Conservation (phyloP, 2,888 invertebrate species). For the Cantharis flavilabris region DNA sequence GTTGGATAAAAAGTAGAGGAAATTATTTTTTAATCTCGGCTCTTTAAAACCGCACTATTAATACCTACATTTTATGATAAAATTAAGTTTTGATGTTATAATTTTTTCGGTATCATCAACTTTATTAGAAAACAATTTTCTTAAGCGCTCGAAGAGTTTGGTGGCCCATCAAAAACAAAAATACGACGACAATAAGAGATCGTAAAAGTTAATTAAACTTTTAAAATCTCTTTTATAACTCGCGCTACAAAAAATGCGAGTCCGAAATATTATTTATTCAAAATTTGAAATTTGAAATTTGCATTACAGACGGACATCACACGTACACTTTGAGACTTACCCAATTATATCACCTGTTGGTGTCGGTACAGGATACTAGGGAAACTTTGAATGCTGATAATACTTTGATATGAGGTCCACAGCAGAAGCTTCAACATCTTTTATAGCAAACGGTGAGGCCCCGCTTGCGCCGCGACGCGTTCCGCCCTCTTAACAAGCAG, state of each 20-base stretch:
- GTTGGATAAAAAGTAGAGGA: not conserved
- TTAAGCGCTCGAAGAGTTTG: not conserved
- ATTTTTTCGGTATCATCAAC: not conserved
- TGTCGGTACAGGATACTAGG: constrained; percentile 40
- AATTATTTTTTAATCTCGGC: not conserved
- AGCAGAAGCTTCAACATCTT: constrained; percentile 55
- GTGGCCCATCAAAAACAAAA: not conserved
- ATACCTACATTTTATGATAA: not conserved
- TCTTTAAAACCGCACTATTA: not conserved
- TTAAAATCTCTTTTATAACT: not conserved
- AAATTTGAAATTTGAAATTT: not conserved
- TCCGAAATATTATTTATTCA: not conserved
- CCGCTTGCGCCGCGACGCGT: constrained; percentile 56
- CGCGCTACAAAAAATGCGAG: not conserved
- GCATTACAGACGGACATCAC: not conserved
- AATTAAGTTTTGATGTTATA: not conserved
- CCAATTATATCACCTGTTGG: constrained; percentile 44
- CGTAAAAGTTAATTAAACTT: constrained; percentile 1
- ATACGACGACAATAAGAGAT: not conserved
- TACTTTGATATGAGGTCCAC: constrained; percentile 51
- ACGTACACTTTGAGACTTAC: constrained; percentile 49
- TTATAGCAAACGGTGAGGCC: constrained; percentile 51
- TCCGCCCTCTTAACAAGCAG: constrained; percentile 44
- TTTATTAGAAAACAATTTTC: not conserved
- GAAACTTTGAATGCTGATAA: constrained; percentile 43